Conservation (phyloP, 1,140 invertebrate species). For the Diprion similis region DNA sequence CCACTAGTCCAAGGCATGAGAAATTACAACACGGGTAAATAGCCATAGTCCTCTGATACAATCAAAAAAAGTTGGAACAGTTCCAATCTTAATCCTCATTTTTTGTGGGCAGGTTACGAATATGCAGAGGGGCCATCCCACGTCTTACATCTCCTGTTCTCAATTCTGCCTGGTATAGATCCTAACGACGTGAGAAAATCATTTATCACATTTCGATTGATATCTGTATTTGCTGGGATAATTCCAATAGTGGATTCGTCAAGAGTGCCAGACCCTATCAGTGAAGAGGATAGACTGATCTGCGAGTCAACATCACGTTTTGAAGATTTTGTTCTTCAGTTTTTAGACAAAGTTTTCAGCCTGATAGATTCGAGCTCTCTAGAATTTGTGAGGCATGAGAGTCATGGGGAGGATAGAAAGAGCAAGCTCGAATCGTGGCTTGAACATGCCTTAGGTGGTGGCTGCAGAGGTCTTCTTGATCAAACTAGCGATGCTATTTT, state of each 20-base stretch:
- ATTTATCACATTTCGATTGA: constrained; percentile 79
- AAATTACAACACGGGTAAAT: constrained; percentile 52
- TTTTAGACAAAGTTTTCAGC: constrained; percentile 79
- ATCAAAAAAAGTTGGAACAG: background rate
- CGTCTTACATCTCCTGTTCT: constrained; percentile 81
- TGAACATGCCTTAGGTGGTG: constrained; percentile 64
- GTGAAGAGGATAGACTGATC: constrained; percentile 77
- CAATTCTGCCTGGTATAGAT: constrained; percentile 86
- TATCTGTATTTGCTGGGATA: constrained; percentile 77
- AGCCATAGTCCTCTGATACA: background rate
- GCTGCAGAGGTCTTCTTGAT: constrained; percentile 63
- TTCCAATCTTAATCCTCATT: background rate
- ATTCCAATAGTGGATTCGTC: constrained; percentile 88
- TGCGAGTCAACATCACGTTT: constrained; percentile 84
- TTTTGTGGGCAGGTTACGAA: constrained; percentile 46
- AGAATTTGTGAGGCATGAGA: constrained; percentile 72
- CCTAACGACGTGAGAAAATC: constrained; percentile 89
- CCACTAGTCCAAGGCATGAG: constrained; percentile 72
- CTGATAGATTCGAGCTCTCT: constrained; percentile 78
- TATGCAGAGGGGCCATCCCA: constrained; percentile 82
- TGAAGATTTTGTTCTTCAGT: constrained; percentile 88
- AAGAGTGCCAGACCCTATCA: constrained; percentile 68
- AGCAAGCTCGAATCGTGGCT: constrained; percentile 67
- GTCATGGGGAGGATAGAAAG: constrained; percentile 54
- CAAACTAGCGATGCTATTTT: constrained; percentile 64